Percentiles rank a stretch among this genome's conserved stretches.
Evolutionary conservation across 2,888 invertebrate species (phyloP).

Genomic region (Campopleginae sp.): DNA sequence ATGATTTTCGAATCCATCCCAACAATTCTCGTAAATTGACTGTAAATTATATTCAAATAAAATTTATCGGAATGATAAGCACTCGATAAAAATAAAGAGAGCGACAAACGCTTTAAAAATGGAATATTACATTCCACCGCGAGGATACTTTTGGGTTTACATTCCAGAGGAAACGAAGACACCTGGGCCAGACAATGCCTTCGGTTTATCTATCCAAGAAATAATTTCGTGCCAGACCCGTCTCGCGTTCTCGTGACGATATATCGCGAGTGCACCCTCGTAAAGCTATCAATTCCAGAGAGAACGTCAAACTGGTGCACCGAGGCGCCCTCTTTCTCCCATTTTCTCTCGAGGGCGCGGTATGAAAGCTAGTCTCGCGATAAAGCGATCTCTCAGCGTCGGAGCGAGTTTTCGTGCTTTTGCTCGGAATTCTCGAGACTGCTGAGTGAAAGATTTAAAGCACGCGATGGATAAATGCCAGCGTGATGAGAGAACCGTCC

Average conservation of each 20-base stretch:
- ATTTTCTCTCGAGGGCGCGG: slow-evolving; percentile 46
- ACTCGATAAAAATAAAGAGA: neutral
- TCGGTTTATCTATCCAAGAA: slow-evolving; percentile 58
- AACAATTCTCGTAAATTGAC: too few species aligned
- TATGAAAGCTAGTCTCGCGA: slow-evolving; percentile 62
- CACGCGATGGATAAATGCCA: slow-evolving; percentile 63
- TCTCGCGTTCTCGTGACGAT: slow-evolving; percentile 60
- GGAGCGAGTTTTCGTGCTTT: slow-evolving; percentile 52
- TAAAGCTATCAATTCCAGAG: slow-evolving; percentile 71
- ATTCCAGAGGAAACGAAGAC: slow-evolving; percentile 34
- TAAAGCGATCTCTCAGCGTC: slow-evolving; percentile 56
- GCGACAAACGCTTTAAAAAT: neutral
- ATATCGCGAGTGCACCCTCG: slow-evolving; percentile 63
- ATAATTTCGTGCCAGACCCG: slow-evolving; percentile 61
- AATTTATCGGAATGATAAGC: neutral
- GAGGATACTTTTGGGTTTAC: slow-evolving; percentile 7
- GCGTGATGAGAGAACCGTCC: slow-evolving; percentile 44
- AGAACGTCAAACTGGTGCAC: slow-evolving; percentile 47
- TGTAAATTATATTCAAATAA: neutral
- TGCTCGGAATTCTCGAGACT: slow-evolving; percentile 32
- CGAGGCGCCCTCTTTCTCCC: slow-evolving; percentile 30
- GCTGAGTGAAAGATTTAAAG: slow-evolving; percentile 63
- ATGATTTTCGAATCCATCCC: neutral
- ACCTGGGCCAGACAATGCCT: slow-evolving; percentile 59
- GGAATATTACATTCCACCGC: neutral